Evolutionary conservation across 2,797 vertebrate genomes (phyloP).

Genomic region (Alectoris magna): DNA sequence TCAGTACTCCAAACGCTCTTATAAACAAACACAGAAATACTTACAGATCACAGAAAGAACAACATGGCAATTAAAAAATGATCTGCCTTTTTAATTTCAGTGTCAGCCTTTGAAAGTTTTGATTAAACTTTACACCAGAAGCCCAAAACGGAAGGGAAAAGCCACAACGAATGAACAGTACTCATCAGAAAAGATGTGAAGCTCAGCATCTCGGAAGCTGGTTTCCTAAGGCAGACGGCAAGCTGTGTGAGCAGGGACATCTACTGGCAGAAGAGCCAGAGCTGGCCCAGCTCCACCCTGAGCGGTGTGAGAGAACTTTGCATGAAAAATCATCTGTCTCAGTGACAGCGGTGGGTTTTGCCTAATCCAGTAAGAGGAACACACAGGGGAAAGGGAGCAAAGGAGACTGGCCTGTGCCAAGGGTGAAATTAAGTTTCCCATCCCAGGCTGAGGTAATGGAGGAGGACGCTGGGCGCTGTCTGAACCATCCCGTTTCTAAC

Average conservation of each 20-base stretch:
- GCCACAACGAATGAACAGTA: not conserved
- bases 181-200: not conserved
- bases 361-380: not conserved
- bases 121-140: constrained; percentile 44
- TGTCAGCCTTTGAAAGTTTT: not conserved
- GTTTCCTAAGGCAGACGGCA: constrained; percentile 14
- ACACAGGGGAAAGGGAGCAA: not conserved
- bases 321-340: not conserved
- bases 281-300: not conserved
- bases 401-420: not conserved
- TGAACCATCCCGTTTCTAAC: not conserved
- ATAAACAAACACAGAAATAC: constrained; percentile 30
- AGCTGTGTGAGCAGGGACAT: constrained; percentile 36
- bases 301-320: not conserved
- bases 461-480: not conserved
- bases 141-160: not conserved
- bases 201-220: not conserved
- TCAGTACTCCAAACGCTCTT: not conserved
- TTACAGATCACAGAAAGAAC: not conserved
- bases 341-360: not conserved
- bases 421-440: not conserved
- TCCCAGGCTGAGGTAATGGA: not conserved
- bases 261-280: constrained; percentile 36
- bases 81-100: constrained; percentile 20
- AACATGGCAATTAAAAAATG: not conserved